Percentiles rank a stretch among this genome's conserved stretches.
These are phyloP conservation scores for Gymnocypris eckloni DNA, from an alignment of 2,797 vertebrate genomes.

Conservation along the genomic window DNA sequence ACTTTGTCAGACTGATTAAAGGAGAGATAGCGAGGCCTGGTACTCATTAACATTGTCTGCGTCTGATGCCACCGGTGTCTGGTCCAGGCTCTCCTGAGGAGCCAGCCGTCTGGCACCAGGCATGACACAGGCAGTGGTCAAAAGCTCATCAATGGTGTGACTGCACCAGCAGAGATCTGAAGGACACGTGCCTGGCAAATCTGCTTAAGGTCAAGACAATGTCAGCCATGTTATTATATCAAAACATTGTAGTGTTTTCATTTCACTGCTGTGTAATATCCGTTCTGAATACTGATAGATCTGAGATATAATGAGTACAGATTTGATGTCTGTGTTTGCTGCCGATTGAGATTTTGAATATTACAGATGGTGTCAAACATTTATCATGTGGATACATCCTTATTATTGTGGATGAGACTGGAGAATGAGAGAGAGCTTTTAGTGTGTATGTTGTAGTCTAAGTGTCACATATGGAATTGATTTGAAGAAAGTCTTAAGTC, in stretches of 20 bases:
- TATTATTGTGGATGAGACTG: conserved; percentile 41
- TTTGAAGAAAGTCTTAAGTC: conserved; percentile 69
- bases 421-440: conserved; percentile 55
- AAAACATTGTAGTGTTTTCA: conserved; percentile 14
- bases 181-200: conserved; percentile 29
- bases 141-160: conserved; percentile 54
- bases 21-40: conserved; percentile 39
- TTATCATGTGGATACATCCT: background rate
- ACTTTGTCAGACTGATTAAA: conserved; percentile 28
- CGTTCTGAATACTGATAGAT: conserved; percentile 12
- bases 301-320: background rate
- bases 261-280: conserved; percentile 5
- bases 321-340: conserved; percentile 14
- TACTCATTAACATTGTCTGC: conserved; percentile 42
- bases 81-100: conserved; percentile 51
- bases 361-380: background rate
- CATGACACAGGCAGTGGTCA: conserved; percentile 54
- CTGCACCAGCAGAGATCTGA: conserved; percentile 32
- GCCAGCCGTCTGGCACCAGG: conserved; percentile 59
- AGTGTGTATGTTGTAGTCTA: conserved; percentile 64
- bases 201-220: conserved; percentile 25
- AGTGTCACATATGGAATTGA: conserved; percentile 76
- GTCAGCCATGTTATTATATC: conserved; percentile 21
- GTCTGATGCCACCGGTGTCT: conserved; percentile 41
- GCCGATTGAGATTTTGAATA: background rate